These are phyloP conservation scores for Ctenoplectra terminalis DNA, from an alignment of 1,140 invertebrate genomes.

Conservation along the genomic window DNA sequence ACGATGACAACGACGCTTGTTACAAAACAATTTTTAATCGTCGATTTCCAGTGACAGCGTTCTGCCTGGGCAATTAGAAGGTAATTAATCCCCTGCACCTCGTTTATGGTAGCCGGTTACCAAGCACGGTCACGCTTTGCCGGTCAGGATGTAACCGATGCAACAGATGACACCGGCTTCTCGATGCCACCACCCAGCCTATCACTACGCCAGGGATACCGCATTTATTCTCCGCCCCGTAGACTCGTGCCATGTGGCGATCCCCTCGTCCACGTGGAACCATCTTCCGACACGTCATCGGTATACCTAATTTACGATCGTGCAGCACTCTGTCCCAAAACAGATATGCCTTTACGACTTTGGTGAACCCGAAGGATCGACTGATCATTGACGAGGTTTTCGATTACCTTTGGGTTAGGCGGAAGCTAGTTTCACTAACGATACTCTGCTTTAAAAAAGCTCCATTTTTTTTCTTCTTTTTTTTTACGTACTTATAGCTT, in stretches of 20 bases:
- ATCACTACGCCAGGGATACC: conserved; percentile 64
- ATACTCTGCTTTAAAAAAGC: too few relatives aligned
- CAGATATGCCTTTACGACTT: not conserved
- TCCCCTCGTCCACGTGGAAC: conserved; percentile 66
- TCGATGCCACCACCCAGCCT: conserved; percentile 66
- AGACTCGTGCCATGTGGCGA: conserved; percentile 77
- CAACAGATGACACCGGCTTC: conserved; percentile 80
- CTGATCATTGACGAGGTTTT: not conserved
- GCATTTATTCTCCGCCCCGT: conserved; percentile 62
- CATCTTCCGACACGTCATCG: conserved; percentile 75
- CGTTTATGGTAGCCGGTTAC: conserved; percentile 63
- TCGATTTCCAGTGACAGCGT: not conserved
- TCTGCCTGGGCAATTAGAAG: conserved; percentile 69
- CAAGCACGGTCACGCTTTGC: conserved; percentile 71
- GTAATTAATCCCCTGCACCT: conserved; percentile 70
- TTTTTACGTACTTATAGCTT: too few relatives aligned
- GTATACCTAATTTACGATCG: conserved; percentile 74
- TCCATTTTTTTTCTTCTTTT: too few relatives aligned
- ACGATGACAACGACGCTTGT: not conserved
- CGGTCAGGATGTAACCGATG: conserved; percentile 76
- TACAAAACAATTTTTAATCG: conserved; percentile 5
- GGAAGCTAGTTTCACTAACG: not conserved
- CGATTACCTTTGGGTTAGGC: not conserved
- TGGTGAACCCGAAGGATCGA: conserved; percentile 1
- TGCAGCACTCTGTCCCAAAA: not conserved